Conservation (phyloP, 2,797 vertebrate genomes). For the Sarcophilus harrisii region DNA sequence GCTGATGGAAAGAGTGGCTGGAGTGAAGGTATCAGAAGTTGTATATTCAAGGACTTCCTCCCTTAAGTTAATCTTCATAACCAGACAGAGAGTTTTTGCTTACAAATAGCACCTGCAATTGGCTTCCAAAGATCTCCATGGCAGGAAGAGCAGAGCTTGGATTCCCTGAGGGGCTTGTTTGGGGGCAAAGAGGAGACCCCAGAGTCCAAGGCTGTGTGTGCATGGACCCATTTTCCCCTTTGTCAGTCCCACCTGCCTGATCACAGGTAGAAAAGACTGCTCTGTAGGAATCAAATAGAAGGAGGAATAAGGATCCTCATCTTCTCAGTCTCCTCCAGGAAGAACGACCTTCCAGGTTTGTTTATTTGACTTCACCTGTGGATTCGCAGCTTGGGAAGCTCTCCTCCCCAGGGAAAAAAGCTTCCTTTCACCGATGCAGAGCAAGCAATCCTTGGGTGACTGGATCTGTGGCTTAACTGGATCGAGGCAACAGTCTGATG, state of each 20-base stretch:
- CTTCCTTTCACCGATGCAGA: background rate
- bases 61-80: background rate
- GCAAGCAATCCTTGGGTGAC: background rate
- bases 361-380: background rate
- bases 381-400: background rate
- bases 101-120: background rate
- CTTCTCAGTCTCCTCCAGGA: background rate
- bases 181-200: background rate
- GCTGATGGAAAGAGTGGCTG: background rate
- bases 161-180: background rate
- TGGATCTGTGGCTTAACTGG: background rate
- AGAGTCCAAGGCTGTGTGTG: background rate
- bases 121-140: background rate
- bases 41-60: background rate
- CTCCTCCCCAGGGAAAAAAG: background rate
- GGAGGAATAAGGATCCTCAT: background rate
- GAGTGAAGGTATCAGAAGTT: background rate
- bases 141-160: background rate
- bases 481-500: background rate
- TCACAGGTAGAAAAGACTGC: background rate
- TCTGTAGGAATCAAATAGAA: background rate
- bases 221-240: background rate
- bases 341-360: background rate
- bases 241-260: background rate
- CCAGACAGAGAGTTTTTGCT: background rate